A percentile compares a stretch with the other conserved stretches of the same genome.
Conservation (phyloP, 2,797 vertebrate genomes). For the Megaceryle alcyon region DNA sequence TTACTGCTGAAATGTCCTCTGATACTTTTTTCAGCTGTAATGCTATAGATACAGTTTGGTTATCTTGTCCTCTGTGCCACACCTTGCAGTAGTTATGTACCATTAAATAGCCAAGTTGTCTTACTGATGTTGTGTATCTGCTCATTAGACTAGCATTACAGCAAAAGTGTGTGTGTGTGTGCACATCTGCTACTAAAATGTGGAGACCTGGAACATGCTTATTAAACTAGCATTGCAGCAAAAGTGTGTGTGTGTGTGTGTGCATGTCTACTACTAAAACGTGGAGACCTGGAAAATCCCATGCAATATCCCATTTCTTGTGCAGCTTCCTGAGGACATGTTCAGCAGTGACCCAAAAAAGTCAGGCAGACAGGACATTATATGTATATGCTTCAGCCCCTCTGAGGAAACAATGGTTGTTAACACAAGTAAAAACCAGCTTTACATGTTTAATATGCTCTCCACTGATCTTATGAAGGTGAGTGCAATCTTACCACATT, state of each 20-base stretch:
- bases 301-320: background rate
- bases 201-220: background rate
- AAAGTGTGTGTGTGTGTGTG: background rate
- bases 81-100: background rate
- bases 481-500: background rate
- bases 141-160: background rate
- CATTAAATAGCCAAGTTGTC: background rate
- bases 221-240: background rate
- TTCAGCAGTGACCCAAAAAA: constrained; percentile 76
- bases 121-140: background rate
- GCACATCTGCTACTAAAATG: background rate
- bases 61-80: background rate
- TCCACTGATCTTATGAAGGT: constrained; percentile 80
- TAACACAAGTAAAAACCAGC: constrained; percentile 87
- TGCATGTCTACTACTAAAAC: background rate
- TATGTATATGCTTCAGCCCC: constrained; percentile 89
- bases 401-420: constrained; percentile 86
- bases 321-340: constrained; percentile 86
- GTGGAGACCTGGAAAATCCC: background rate
- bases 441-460: constrained; percentile 86
- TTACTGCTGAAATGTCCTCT: background rate
- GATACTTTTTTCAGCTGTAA: background rate
- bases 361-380: constrained; percentile 82
- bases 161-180: background rate
- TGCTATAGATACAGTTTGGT: background rate